Base-by-base conservation (phyloP, 2,888 invertebrate genomes). In the Lamproptera curius region DNA sequence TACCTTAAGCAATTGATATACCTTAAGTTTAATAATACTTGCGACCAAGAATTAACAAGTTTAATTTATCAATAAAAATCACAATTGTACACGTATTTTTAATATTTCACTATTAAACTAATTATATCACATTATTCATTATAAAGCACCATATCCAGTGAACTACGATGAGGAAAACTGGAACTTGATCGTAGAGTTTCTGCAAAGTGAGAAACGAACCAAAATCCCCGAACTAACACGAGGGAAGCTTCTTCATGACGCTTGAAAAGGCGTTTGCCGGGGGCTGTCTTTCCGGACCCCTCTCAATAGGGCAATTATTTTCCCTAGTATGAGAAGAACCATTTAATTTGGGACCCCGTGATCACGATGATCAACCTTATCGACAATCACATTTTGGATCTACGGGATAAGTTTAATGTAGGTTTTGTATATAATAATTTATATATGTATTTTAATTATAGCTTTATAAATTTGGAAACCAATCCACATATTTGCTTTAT, bases 341-440 rank as follows among this genome's bases (percentile, higher is more conserved):
- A 93, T 56, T 76, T 94, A 0, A 94, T 94, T 0, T 95, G 95
- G 95, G 93, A 94, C 67, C 94, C 94, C 0, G 91, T 94, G 6
- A 95, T 95, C 63, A 94, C 94, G 1, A 92, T 95, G 87, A 92
- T 95, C 38, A 94, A 95, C 68, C 94, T 95, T 60, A 90, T 95
- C 44, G 93, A 94, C 20, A 87, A 92, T 51, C 93, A 93, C 57
- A 92, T 95, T 88, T 48, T 89, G 89, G 92, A 56, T 88, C 67
- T 85, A n/a, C 75, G 93, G 50, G 89, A 89, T 31, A 94, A 94
- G 67, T 94, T 95, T 64, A 92, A 93, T 88, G 95, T 93, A 65
- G 73, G 70, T 44, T 17, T 38, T n/a, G n/a, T n/a, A n/a, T n/a
- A n/a, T n/a, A n/a, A n/a, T n/a, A n/a, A n/a, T n/a, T n/a, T n/a